Evolutionary conservation across 2,888 invertebrate genomes (phyloP), one percentile per base, ranked within the genome.

Genomic region (Eupeodes latifasciatus): DNA sequence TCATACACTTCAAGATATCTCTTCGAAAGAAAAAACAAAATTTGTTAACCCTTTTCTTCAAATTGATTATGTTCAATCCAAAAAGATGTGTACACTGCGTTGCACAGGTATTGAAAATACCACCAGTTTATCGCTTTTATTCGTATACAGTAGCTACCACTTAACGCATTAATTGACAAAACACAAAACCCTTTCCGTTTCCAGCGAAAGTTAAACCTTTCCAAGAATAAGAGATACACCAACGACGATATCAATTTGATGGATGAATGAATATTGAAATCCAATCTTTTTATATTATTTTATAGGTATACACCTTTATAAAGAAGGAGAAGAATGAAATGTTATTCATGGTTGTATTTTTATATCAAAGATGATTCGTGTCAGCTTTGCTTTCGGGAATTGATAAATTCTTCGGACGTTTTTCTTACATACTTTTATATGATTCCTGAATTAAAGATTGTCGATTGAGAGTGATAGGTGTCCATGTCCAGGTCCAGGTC

Each of bases 151-250:
- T 87, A 87, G 86, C 86, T 61, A 53, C 76, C 86, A 87, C 79
- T 83, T 83, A 87, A 76, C 76, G 79, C 83, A 83, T 87, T 87
- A 87, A 87, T 87, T 87, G 86, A 86, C 86, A 83, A 83, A 77
- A 71, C 51, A 85, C 75, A 64, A 78, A 83, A 74, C 83, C 86
- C 71, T 83, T 87, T 87, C 83, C 85, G 64, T 83, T 87, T 87
- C 83, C 85, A 61, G 62, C 57, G 83, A 80, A 83, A 71, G 57
- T 40, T 71, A 76, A 83, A 72, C 79, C 83, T 55, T 87, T 87
- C 86, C 86, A 77, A 76, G 86, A 87, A 83, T 55, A 12, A 44
- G 47, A 80, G 47, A 80, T 47, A 51, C 57, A 62, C 75, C 72
- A 71, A 76, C 82, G 86, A 27, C 27, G 27, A 80, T 83, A 87